Percentiles rank a stretch among this genome's conserved stretches.
Evolutionary conservation across 2,888 invertebrate species (phyloP).

Genomic region (Aricia artaxerxes): DNA sequence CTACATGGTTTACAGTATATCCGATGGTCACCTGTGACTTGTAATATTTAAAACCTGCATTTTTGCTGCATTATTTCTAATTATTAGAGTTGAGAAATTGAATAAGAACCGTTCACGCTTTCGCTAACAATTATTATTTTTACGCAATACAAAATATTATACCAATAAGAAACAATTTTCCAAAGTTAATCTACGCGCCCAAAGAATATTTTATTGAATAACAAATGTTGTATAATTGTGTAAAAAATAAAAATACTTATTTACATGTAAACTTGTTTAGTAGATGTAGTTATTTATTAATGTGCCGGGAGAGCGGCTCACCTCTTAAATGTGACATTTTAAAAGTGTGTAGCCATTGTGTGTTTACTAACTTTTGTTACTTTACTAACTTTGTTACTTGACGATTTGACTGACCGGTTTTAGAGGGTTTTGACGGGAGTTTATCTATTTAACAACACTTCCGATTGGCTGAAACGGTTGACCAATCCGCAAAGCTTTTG

Average conservation of each 20-base stretch:
- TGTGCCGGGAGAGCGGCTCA: constrained; percentile 63
- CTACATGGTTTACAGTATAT: background rate
- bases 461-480: background rate
- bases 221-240: constrained; percentile 77
- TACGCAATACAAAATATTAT: constrained; percentile 33
- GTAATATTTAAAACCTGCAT: background rate
- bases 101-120: background rate
- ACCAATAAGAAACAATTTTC: constrained; percentile 43
- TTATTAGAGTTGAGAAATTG: background rate
- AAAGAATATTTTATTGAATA: constrained; percentile 75
- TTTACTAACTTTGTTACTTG: constrained; percentile 38
- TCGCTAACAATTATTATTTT: constrained; percentile 28
- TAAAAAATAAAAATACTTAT: constrained; percentile 71
- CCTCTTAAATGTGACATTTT: constrained; percentile 74
- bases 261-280: constrained; percentile 76
- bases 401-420: constrained; percentile 1
- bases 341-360: constrained; percentile 65
- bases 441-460: background rate
- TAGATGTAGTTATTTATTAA: constrained; percentile 73
- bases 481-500: background rate
- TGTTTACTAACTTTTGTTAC: constrained; percentile 42
- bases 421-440: background rate
- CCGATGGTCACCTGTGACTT: background rate
- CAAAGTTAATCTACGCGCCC: constrained; percentile 75
- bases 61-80: background rate